Evolutionary conservation across 64 coral and sea anemone species (phyloP).

Genomic region (Orbicella faveolata): DNA sequence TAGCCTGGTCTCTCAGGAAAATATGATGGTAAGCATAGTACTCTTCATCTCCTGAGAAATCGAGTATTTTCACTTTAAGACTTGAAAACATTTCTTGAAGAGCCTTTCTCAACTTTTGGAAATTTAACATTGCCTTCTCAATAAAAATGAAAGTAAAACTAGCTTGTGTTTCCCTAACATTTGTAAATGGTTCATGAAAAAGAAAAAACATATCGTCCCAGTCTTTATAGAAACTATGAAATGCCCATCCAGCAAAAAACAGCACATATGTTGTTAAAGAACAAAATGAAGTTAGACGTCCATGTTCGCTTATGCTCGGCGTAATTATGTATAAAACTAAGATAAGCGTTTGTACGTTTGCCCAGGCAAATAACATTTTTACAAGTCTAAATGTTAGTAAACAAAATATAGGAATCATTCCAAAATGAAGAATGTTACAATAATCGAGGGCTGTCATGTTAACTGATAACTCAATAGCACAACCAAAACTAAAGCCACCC

Average conservation of each 20-base stretch:
- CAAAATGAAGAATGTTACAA: not conserved
- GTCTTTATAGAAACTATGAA: not conserved
- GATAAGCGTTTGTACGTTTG: not conserved
- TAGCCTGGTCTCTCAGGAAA: slow-evolving; percentile 52
- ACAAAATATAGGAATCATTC: not conserved
- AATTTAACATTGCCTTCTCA: slow-evolving; percentile 43
- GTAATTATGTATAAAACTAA: not conserved
- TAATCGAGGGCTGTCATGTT: not conserved
- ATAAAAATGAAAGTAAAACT: slow-evolving; percentile 3
- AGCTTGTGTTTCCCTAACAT: not conserved
- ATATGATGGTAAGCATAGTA: slow-evolving; percentile 67
- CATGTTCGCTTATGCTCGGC: not conserved
- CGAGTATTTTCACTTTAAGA: slow-evolving; percentile 56
- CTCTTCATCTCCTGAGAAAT: slow-evolving; percentile 58
- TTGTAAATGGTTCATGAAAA: not conserved
- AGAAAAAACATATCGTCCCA: not conserved
- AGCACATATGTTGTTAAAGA: not conserved
- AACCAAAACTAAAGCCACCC: not conserved
- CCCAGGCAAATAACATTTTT: not conserved
- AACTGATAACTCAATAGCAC: not conserved
- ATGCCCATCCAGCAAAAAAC: not conserved
- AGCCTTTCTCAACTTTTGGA: slow-evolving; percentile 45
- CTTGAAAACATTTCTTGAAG: slow-evolving; percentile 29
- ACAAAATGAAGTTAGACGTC: not conserved
- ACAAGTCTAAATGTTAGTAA: too few species aligned